Evolutionary conservation across 2,797 vertebrate genomes (phyloP).

Genomic region (Falco columbarius): DNA sequence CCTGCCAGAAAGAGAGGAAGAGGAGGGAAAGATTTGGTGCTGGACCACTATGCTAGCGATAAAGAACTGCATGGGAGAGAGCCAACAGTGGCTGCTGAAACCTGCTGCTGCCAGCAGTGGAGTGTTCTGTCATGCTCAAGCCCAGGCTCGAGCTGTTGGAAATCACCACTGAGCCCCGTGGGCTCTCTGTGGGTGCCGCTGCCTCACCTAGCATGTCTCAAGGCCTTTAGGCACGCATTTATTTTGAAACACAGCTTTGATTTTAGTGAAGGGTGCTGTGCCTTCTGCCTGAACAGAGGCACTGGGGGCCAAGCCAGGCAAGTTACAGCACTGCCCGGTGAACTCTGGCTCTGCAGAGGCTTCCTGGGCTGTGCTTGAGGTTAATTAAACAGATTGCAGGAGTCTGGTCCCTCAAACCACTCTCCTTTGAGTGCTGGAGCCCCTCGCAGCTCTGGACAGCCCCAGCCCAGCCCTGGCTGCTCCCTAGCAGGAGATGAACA

Average conservation of each 20-base stretch:
- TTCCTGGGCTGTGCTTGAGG: neutral
- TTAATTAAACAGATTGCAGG: neutral
- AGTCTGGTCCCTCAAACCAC: neutral
- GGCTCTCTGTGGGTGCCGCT: neutral
- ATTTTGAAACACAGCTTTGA: neutral
- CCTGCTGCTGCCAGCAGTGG: neutral
- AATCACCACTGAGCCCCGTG: neutral
- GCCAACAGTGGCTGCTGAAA: neutral
- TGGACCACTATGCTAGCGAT: neutral
- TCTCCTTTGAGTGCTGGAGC: neutral
- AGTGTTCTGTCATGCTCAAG: neutral
- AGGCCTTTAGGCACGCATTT: neutral
- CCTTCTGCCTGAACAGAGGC: neutral
- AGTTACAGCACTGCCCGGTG: accelerated
- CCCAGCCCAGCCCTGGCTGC: neutral
- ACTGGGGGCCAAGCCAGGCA: accelerated
- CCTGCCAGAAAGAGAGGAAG: slow-evolving; percentile 33
- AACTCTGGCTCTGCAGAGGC: neutral
- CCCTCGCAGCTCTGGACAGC: neutral
- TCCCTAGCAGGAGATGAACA: neutral
- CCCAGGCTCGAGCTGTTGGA: accelerated
- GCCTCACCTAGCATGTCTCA: neutral
- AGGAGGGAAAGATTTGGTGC: neutral
- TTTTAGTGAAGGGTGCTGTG: neutral
- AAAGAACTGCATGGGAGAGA: accelerated